Percentiles rank a stretch among this genome's conserved stretches.
Conservation (phyloP, 2,113 vertebrate species). For the Colius striatus region DNA sequence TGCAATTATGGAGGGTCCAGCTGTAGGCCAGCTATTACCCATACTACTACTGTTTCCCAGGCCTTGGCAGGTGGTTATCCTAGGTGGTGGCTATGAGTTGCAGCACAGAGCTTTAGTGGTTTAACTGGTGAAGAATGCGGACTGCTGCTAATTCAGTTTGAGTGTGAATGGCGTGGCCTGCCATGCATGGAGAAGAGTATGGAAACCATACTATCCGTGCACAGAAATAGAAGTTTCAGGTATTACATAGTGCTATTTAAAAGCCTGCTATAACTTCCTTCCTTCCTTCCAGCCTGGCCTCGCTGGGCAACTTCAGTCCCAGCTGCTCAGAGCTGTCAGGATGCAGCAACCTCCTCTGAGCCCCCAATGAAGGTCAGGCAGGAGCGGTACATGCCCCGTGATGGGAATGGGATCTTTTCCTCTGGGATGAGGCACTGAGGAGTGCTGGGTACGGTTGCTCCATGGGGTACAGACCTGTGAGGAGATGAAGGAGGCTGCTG, state of each 20-base stretch:
- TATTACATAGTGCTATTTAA: slow-evolving; percentile 24
- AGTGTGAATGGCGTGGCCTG: neutral
- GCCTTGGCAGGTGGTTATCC: neutral
- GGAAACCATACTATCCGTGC: neutral
- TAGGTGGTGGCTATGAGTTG: rapidly evolving
- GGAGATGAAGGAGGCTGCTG: neutral
- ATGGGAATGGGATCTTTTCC: neutral
- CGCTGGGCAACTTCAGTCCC: neutral
- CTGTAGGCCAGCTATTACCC: no score
- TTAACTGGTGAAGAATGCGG: neutral
- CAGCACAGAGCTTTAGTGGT: neutral
- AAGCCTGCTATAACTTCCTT: slow-evolving; percentile 61
- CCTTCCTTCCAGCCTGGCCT: slow-evolving; percentile 59
- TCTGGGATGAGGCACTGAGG: no score
- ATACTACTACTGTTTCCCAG: no score
- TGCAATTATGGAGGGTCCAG: no score
- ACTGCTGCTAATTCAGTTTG: neutral
- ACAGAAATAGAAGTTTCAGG: slow-evolving; percentile 46
- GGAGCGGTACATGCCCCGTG: neutral
- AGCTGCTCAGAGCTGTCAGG: slow-evolving; percentile 13
- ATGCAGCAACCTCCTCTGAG: neutral
- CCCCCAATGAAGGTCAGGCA: neutral
- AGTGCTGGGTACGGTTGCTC: neutral
- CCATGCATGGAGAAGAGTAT: neutral
- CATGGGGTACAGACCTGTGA: rapidly evolving